Evolutionary conservation across 2,797 vertebrate genomes (phyloP).

Genomic region (Acanthiza pusilla): DNA sequence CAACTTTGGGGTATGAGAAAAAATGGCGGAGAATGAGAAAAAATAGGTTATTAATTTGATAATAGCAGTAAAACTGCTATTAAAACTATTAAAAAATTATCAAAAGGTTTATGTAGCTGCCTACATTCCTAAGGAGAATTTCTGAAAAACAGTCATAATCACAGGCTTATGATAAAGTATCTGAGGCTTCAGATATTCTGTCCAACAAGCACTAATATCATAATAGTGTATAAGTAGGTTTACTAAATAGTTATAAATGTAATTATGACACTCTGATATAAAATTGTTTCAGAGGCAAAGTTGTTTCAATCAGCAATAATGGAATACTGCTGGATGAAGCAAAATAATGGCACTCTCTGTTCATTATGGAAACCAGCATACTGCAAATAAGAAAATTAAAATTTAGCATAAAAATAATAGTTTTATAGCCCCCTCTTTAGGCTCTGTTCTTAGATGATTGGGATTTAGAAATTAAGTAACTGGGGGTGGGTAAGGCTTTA

Average conservation of each 20-base stretch:
- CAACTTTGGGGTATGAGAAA: background rate
- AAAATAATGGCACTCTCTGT: background rate
- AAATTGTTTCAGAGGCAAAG: background rate
- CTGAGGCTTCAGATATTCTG: background rate
- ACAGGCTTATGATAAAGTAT: background rate
- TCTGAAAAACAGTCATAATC: background rate
- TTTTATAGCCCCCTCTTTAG: background rate
- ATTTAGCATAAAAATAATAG: background rate
- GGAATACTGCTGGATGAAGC: background rate
- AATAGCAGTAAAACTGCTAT: background rate
- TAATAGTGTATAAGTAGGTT: background rate
- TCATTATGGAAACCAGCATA: background rate
- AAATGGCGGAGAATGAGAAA: background rate
- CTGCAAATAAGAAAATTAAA: background rate
- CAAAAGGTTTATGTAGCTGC: background rate
- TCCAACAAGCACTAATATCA: background rate
- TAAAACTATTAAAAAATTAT: background rate
- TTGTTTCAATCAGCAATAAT: conserved; percentile 5
- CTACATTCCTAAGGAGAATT: background rate
- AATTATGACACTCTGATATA: background rate
- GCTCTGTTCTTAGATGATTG: background rate
- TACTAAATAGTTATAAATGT: background rate
- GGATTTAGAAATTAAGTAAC: background rate
- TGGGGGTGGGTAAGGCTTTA: background rate
- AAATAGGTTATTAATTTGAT: background rate